Evolutionary conservation across 2,797 vertebrate species (phyloP), one percentile per base, ranked within the genome.

Genomic region (Tinamus major): DNA sequence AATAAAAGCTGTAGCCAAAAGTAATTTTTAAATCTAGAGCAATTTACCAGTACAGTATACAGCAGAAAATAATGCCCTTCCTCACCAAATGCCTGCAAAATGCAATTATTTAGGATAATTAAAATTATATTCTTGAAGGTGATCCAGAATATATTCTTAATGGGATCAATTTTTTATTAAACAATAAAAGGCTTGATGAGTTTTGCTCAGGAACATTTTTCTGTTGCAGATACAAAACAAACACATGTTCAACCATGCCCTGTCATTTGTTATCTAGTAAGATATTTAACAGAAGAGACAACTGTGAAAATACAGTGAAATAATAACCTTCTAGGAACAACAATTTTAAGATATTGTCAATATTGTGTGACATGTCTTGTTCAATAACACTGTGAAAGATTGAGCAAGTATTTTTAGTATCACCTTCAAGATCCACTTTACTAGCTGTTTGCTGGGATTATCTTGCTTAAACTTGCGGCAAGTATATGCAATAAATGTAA

Each of bases 381-480:
- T 90, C 53, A 93, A 53, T 35, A 91, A 41, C 31, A 84, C 59
- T 35, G 8, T 77, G 33, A 90, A 14, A 21, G 69, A 80, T 87
- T 16, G 65, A 90, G 27, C 14, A 74, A 56, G 14, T 53, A 20
- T 76, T 86, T 97, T 82, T 79, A 91, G 79, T 6, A 48, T 81
- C 88, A 87, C 35, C 31, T 93, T 95, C 92, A 90, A 95, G 96
- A 92, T 68, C 24, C 20, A 37, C 51, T 35, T 82, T 65, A 69
- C 15, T 85, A 37, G 49, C 10, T n/a, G 62, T 79, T 65, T 86
- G 49, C 49, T 90, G 70, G 35, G 24, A 42, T 27, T 70, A 23
- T 39, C 27, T 56, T 41, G 12, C n/a, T 74, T 48, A 76, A 86
- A 84, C 24, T 3, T 48, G 56, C 23, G 55, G 7, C 26, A 69